Evolutionary conservation across 2,888 invertebrate genomes (phyloP), one percentile per base, ranked within the genome.

Genomic region (Glaucopsyche alexis): DNA sequence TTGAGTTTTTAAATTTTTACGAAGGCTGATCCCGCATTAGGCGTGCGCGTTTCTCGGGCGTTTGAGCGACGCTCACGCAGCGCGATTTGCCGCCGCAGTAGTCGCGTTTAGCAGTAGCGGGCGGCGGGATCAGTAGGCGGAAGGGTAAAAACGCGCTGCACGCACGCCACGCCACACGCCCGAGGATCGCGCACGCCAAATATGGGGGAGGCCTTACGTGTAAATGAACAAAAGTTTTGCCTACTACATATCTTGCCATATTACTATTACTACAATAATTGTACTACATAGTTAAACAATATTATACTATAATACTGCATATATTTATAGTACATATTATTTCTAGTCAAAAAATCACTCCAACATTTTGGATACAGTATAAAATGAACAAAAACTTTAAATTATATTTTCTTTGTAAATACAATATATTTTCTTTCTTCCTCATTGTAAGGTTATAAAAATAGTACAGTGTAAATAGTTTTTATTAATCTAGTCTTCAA

Each of bases 181-280:
- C n/a, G n/a, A n/a, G n/a, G n/a, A n/a, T n/a, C n/a, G n/a, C n/a
- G n/a, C n/a, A n/a, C n/a, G n/a, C n/a, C n/a, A n/a, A n/a, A n/a
- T n/a, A n/a, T n/a, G n/a, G n/a, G n/a, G n/a, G n/a, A n/a, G n/a
- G n/a, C n/a, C 29, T 40, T 11, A 11, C 9, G 0, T 42, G 16
- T 60, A 19, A 45, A 45, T 67, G 8, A 45, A 19, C 45, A 19
- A 47, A 67, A 69, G 4, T 42, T 69, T 29, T 69, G 69, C 69
- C 69, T 47, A 47, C 45, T 29, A 69, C 69, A 69, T 49, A 69
- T 69, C 69, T 69, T 69, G 69, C 69, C 69, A 49, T 69, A 19
- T 38, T 55, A 55, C 47, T 9, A 11, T 47, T 47, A 47, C 19
- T 55, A 55, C 55, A 19, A 19, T 19, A 55, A 19, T 19, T 19